A percentile compares a stretch with the other conserved stretches of the same genome.
These are phyloP conservation scores for Limnephilus lunatus DNA, from an alignment of 2,888 invertebrate genomes.

Conservation along the genomic window DNA sequence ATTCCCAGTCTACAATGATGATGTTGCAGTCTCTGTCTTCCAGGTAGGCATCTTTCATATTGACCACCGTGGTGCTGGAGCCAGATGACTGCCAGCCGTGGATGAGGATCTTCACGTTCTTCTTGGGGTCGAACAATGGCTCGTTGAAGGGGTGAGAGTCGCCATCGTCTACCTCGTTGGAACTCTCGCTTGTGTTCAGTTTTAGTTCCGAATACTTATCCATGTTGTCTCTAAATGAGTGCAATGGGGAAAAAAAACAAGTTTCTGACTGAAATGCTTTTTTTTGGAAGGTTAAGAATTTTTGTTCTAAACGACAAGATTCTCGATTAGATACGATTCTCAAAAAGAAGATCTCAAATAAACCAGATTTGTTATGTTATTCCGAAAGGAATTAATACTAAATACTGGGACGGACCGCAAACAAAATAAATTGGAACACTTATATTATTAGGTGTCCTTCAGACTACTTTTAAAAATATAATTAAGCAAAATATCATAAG, in stretches of 20 bases:
- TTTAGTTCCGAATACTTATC: conserved; percentile 36
- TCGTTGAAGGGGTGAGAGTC: conserved; percentile 56
- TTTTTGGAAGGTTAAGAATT: neutral
- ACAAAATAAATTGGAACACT: too few species aligned
- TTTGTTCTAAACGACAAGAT: neutral
- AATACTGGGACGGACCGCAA: neutral
- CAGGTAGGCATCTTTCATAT: conserved; percentile 74
- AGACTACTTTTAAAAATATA: too few species aligned
- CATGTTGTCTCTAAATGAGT: conserved; percentile 28
- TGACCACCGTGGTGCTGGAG: conserved; percentile 71
- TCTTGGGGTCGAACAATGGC: conserved; percentile 71
- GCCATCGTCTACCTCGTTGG: conserved; percentile 43
- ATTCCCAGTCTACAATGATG: conserved; percentile 75
- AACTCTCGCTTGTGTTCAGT: conserved; percentile 7
- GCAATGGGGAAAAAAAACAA: neutral
- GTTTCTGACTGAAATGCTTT: neutral
- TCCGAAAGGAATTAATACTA: too few species aligned
- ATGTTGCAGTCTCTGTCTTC: conserved; percentile 74
- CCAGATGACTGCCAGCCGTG: conserved; percentile 77
- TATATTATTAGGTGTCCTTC: too few species aligned
- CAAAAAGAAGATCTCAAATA: too few species aligned
- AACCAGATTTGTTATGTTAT: neutral
- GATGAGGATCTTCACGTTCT: conserved; percentile 75
- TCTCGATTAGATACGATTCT: too few species aligned
- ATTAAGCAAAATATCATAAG: too few species aligned